Conservation (phyloP, 2,113 vertebrate genomes). For the Ariopsis seemanni region DNA sequence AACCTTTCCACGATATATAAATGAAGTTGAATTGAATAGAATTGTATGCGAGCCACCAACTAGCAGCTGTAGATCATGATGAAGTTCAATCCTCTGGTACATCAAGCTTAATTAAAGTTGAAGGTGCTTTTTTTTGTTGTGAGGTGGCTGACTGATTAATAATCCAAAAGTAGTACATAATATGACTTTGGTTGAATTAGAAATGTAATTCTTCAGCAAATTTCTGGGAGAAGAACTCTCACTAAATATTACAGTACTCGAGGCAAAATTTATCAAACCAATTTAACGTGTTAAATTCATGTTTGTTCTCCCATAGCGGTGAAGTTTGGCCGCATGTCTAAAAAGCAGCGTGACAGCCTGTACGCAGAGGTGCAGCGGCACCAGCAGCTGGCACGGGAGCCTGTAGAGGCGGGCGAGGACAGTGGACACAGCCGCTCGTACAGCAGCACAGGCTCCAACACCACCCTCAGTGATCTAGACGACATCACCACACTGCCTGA, state of each 20-base stretch:
- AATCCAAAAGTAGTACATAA: background rate
- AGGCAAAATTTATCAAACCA: background rate
- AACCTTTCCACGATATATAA: too few relatives aligned
- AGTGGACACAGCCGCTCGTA: slow-evolving; percentile 67
- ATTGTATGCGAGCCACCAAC: background rate
- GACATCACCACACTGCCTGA: slow-evolving; percentile 81
- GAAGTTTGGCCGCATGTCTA: slow-evolving; percentile 93
- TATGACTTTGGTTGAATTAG: too few relatives aligned
- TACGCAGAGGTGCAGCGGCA: slow-evolving; percentile 91
- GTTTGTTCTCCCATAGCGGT: slow-evolving; percentile 72
- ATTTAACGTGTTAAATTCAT: background rate
- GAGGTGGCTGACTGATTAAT: background rate
- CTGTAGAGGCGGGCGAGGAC: slow-evolving; percentile 61
- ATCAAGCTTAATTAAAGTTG: background rate
- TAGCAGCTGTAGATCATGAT: background rate
- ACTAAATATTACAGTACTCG: background rate
- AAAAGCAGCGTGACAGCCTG: slow-evolving; percentile 90
- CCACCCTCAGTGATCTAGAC: slow-evolving; percentile 79
- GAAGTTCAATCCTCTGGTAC: background rate
- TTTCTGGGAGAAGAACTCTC: background rate
- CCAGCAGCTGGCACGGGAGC: slow-evolving; percentile 77
- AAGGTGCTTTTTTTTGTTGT: background rate
- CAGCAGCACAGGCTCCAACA: slow-evolving; percentile 76
- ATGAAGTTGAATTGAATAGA: background rate
- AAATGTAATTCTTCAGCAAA: background rate